These are phyloP conservation scores for Ophraella communa DNA, from an alignment of 2,888 invertebrate species.

Conservation along the genomic window DNA sequence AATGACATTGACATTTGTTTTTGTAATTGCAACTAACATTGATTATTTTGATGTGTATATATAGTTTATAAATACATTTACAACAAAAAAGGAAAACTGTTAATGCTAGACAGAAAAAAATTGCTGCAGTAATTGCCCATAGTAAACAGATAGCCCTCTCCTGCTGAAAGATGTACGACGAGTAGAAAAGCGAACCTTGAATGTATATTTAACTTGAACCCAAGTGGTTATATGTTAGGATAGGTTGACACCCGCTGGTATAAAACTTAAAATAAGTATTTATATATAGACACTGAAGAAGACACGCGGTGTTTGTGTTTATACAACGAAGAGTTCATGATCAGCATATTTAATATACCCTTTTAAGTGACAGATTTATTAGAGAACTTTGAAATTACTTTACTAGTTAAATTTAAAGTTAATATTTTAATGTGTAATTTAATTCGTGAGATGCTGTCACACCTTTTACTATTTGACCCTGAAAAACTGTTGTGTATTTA, in stretches of 20 bases:
- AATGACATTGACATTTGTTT: too few relatives aligned
- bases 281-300: slow-evolving; percentile 47
- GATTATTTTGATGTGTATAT: too few relatives aligned
- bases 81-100: background rate
- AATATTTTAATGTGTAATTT: too few relatives aligned
- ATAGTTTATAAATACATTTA: too few relatives aligned
- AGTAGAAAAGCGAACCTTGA: slow-evolving; percentile 19
- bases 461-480: too few relatives aligned
- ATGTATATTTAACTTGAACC: slow-evolving; percentile 47
- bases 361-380: background rate
- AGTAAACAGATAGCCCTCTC: background rate
- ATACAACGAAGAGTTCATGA: slow-evolving; percentile 45
- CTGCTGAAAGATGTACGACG: background rate
- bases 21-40: too few relatives aligned
- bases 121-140: background rate
- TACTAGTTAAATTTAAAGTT: background rate
- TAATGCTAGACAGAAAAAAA: background rate
- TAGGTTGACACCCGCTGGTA: slow-evolving; percentile 54
- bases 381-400: background rate
- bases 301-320: slow-evolving; percentile 42
- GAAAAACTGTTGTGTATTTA: too few relatives aligned
- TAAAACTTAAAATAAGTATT: slow-evolving; percentile 46
- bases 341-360: slow-evolving; percentile 28
- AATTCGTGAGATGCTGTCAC: too few relatives aligned
- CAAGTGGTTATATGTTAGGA: slow-evolving; percentile 54